phyloP scores from a whole-genome alignment of 2,113 vertebrate species.

The Myrmecophaga tridactyla region DNA sequence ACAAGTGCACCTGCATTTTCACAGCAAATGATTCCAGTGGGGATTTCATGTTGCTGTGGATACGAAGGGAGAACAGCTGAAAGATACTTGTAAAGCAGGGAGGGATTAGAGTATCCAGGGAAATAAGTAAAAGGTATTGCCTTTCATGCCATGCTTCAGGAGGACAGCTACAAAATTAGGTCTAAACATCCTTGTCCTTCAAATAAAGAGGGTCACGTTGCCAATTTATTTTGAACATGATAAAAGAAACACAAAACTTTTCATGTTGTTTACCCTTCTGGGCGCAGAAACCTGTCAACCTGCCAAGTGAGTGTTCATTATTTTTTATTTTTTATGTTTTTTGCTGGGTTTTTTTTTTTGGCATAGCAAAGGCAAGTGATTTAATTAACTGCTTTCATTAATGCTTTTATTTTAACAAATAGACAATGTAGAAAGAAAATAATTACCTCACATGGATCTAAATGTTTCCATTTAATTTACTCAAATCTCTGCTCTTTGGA shows the following conservation, averaged over 20 bases:
- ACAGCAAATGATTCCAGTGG: slow-evolving; percentile 84
- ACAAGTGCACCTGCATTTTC: slow-evolving; percentile 85
- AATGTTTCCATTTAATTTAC: slow-evolving; percentile 43
- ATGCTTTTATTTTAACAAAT: slow-evolving; percentile 70
- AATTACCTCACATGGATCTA: slow-evolving; percentile 20
- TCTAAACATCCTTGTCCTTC: slow-evolving; percentile 69
- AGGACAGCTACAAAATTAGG: slow-evolving; percentile 75
- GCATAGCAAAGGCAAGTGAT: slow-evolving; percentile 52
- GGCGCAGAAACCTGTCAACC: background rate
- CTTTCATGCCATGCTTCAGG: slow-evolving; percentile 79
- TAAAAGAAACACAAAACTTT: slow-evolving; percentile 66
- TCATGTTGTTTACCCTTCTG: background rate
- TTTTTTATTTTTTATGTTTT: slow-evolving; percentile 47
- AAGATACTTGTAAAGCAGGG: slow-evolving; percentile 83
- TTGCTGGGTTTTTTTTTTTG: slow-evolving; percentile 25
- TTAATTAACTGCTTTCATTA: slow-evolving; percentile 79
- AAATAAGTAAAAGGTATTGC: slow-evolving; percentile 88
- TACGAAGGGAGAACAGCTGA: slow-evolving; percentile 85
- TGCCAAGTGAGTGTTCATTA: background rate
- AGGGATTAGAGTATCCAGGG: slow-evolving; percentile 90
- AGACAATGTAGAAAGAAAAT: slow-evolving; percentile 49
- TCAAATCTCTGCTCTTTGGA: slow-evolving; percentile 56
- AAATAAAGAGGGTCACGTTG: slow-evolving; percentile 70
- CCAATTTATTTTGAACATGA: slow-evolving; percentile 62
- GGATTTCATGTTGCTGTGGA: slow-evolving; percentile 90